A percentile compares a stretch with the other conserved stretches of the same genome.
Conservation (phyloP, 2,797 vertebrate genomes). For the Alexandromys oeconomus region DNA sequence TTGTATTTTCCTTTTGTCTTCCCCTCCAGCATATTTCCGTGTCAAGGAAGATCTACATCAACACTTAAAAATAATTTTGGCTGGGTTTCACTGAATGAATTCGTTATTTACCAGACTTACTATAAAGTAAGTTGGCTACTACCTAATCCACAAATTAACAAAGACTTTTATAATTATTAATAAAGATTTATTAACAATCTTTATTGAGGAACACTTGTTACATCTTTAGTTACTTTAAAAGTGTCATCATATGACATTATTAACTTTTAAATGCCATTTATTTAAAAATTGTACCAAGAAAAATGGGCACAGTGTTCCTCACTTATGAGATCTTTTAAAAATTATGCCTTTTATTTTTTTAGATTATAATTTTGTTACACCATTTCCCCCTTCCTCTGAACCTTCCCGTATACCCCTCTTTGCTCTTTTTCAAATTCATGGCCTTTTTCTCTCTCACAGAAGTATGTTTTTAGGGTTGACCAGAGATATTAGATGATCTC, state of each 20-base stretch:
- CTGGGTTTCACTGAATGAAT: neutral
- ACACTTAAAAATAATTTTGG: neutral
- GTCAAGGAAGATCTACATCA: neutral
- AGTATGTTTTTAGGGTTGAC: neutral
- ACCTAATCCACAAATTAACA: neutral
- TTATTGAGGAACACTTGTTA: neutral
- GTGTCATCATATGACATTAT: neutral
- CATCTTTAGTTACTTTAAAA: slow-evolving; percentile 7
- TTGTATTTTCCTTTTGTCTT: neutral
- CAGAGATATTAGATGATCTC: neutral
- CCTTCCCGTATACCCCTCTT: too few relatives aligned
- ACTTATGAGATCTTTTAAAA: neutral
- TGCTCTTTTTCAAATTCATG: neutral
- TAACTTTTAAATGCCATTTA: neutral
- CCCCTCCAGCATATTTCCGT: neutral
- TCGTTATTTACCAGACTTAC: neutral
- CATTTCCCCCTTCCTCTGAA: too few relatives aligned
- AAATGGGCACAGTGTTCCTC: slow-evolving; percentile 8
- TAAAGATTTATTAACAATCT: neutral
- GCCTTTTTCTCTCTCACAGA: too few relatives aligned
- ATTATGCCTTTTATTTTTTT: neutral
- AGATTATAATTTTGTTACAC: neutral
- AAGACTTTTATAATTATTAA: neutral
- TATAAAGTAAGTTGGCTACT: neutral
- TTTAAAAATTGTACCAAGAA: neutral